phyloP scores from a whole-genome alignment of 2,888 invertebrate species.

The Synanthedon andrenaeformis region DNA sequence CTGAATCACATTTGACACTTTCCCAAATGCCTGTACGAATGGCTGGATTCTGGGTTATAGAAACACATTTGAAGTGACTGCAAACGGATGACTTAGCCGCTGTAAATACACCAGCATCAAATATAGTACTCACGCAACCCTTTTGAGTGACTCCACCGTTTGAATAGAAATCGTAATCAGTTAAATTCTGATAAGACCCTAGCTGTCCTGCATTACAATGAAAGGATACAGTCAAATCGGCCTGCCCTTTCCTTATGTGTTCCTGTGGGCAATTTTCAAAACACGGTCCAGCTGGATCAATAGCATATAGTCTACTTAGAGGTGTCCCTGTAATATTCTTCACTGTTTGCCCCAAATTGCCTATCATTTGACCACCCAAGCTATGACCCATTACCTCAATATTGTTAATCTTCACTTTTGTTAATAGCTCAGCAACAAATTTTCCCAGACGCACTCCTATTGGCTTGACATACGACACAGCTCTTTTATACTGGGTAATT shows the following conservation, averaged over 20 bases:
- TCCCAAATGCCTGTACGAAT: not conserved
- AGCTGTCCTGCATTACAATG: not conserved
- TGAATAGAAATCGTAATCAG: not conserved
- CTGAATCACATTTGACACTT: not conserved
- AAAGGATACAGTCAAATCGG: not conserved
- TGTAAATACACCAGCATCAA: not conserved
- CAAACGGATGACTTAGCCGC: not conserved
- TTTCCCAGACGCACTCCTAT: not conserved
- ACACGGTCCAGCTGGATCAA: not conserved
- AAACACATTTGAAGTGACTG: not conserved
- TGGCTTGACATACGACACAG: not conserved
- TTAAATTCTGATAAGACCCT: not conserved
- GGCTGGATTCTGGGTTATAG: not conserved
- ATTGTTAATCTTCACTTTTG: not conserved
- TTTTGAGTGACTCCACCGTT: not conserved
- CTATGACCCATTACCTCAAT: not conserved
- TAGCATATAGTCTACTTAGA: not conserved
- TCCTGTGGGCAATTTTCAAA: not conserved
- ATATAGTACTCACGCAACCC: not conserved
- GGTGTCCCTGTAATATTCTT: not conserved
- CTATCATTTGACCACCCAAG: not conserved
- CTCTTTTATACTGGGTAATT: not conserved
- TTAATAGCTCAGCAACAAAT: not conserved
- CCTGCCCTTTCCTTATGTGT: not conserved
- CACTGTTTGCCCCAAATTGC: not conserved